These are phyloP conservation scores for Drosophila obscura DNA, from an alignment of 1,140 invertebrate genomes.

Conservation along the genomic window DNA sequence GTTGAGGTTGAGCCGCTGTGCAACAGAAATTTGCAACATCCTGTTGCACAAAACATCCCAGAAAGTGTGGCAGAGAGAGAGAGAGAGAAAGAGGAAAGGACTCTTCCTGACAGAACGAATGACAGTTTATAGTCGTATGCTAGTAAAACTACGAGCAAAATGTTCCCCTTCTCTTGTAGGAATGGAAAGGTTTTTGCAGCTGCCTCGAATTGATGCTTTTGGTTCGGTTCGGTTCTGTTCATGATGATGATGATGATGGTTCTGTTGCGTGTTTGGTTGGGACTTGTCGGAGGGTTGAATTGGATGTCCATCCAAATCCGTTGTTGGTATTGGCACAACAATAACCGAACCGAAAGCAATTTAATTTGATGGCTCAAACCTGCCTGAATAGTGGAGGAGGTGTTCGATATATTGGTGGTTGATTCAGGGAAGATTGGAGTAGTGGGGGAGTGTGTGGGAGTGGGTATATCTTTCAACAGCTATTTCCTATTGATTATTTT, in stretches of 20 bases:
- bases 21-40: conserved; percentile 60
- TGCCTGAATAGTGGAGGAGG: conserved; percentile 26
- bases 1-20: conserved; percentile 18
- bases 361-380: conserved; percentile 65
- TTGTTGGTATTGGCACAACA: conserved; percentile 72
- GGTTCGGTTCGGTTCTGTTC: conserved; percentile 12
- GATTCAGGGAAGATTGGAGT: background rate
- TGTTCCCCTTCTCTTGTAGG: background rate
- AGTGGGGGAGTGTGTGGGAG: too few species aligned
- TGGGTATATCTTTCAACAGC: conserved; percentile 20
- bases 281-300: conserved; percentile 55
- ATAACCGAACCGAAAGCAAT: conserved; percentile 58
- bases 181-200: conserved; percentile 3
- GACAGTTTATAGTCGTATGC: too few species aligned
- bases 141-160: too few species aligned
- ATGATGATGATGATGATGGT: conserved; percentile 21
- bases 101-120: conserved; percentile 1
- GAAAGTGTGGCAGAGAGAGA: background rate
- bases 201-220: conserved; percentile 5
- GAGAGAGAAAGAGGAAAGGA: conserved; percentile 14
- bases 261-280: conserved; percentile 64
- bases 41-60: conserved; percentile 54
- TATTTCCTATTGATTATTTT: conserved; percentile 63
- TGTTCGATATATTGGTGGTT: conserved; percentile 11
- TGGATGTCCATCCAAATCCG: conserved; percentile 22